Base-by-base conservation (phyloP, 2,113 vertebrate genomes). In the Syrrhaptes paradoxus region DNA sequence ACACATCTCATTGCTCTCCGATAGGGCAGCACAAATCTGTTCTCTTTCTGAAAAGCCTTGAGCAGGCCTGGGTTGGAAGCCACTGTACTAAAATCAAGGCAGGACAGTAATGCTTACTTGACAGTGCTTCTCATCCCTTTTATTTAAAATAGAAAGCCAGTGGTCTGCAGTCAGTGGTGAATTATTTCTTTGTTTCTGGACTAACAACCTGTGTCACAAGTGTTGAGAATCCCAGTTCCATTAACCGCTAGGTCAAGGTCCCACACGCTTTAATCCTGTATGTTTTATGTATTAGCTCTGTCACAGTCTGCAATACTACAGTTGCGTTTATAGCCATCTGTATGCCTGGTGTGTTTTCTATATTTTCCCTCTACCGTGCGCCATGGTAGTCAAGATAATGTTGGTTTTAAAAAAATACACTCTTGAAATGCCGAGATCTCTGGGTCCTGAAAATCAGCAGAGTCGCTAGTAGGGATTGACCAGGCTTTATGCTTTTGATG, bases 231-330 rank as follows among this genome's bases (percentile, higher is more conserved):
- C 24, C 41, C 41, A 54, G 25, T 49, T 91, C 54, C 75, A 49
- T 74, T 94, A 86, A 67, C 75, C 91, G 38, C 26, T 67, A 48
- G 59, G 85, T 90, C 78, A 90, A 90, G 55, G 48, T 83, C 38
- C 65, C 1, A 2, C 7, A 2, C 0, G 1, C 51, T 87, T 91
- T 77, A 94, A 87, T 80, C 38, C 72, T 46, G 2, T 51, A 76
- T 94, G 78, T 45, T 96, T 97, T 93, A 80, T 90, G 67, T 63
- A 86, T 93, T 80, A 91, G 21, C 21, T 86, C 31, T 84, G 48
- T 81, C 61, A 67, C 21, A 86, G 17, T 26, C 38, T 85, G 46
- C 67, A 89, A 6, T 75, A 48, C n/a, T 92, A 41, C 29, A 52
- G 29, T 31, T 19, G 26, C 81, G 48, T 94, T 83, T 77, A 43